Base-by-base conservation (phyloP, 2,888 invertebrate genomes). In the Idaea biselata region DNA sequence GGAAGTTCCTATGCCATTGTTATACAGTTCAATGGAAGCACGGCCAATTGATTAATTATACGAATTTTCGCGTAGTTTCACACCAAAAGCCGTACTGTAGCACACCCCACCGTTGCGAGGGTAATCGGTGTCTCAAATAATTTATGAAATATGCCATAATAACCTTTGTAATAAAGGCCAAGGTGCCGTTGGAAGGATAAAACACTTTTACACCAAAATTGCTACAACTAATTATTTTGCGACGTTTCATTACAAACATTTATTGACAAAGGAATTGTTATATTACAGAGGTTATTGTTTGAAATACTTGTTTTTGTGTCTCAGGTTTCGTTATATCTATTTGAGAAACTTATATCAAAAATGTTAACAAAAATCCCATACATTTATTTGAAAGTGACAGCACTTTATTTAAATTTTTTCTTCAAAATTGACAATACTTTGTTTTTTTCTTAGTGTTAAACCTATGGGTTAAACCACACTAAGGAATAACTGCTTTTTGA, bases 141-240 rank as follows among this genome's bases (percentile, higher is more conserved):
- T 88, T 87, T 86, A 87, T 88, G 88, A 88, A 87, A 84, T 86
- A 88, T 85, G 86, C 83, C 84, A 83, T 87, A 84, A 86, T 88
- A 88, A 86, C 84, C 81, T 82, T 80, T 80, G 84, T 83, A 88
- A 87, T 88, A 88, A 88, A 84, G 83, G 83, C 76, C 75, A 78
- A 74, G 71, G 77, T 78, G 77, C 78, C 73, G 68, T 72, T 69
- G 68, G 73, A 73, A 75, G 79, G 81, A 82, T 84, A 82, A 83
- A 84, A 82, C 79, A 79, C 80, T 68, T 83, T 79, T 73, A 79
- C 80, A 73, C 79, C 83, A 80, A 84, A 84, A 81, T 85, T 82
- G 81, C 78, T 81, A 79, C 79, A 73, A 78, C 78, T 76, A 78
- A 68, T 66, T 64, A 71, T 68, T 66, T 69, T 67, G 70, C 56